These are phyloP conservation scores for Drosophila serrata DNA, from an alignment of 1,140 invertebrate species.

Conservation along the genomic window DNA sequence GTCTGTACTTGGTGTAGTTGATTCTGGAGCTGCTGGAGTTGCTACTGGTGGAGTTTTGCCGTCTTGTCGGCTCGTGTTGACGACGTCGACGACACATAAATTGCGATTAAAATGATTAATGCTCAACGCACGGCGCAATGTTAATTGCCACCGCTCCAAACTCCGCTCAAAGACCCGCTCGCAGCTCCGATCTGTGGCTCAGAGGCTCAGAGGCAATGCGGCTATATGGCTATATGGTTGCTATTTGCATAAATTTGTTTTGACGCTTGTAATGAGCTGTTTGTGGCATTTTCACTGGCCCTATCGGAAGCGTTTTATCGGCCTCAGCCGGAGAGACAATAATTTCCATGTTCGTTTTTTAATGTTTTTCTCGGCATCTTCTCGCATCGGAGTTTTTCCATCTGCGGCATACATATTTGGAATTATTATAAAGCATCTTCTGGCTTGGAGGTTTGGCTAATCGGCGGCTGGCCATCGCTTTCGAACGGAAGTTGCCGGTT, in stretches of 20 bases:
- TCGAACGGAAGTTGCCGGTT: slow-evolving; percentile 67
- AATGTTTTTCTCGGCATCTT: slow-evolving; percentile 47
- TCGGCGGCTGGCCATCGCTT: slow-evolving; percentile 59
- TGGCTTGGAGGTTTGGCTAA: slow-evolving; percentile 29
- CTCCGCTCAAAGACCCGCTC: slow-evolving; percentile 39
- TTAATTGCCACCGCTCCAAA: slow-evolving; percentile 72
- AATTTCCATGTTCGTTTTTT: slow-evolving; percentile 77
- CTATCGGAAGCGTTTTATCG: slow-evolving; percentile 78
- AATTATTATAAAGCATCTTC: slow-evolving; percentile 72
- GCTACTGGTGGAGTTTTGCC: slow-evolving; percentile 16
- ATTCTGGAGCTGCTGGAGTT: slow-evolving; percentile 7
- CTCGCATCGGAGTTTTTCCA: slow-evolving; percentile 36
- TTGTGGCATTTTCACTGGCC: slow-evolving; percentile 78
- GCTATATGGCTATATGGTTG: slow-evolving; percentile 21
- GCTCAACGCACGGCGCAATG: slow-evolving; percentile 81
- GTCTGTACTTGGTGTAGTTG: slow-evolving; percentile 14
- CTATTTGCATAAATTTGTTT: slow-evolving; percentile 84
- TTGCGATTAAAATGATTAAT: slow-evolving; percentile 84
- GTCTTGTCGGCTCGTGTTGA: slow-evolving; percentile 72
- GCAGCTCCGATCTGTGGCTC: slow-evolving; percentile 13
- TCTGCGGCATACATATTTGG: slow-evolving; percentile 62
- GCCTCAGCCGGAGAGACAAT: slow-evolving; percentile 59
- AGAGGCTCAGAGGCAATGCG: slow-evolving; percentile 4
- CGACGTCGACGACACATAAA: slow-evolving; percentile 81
- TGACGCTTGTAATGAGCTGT: slow-evolving; percentile 83